Percentiles rank a stretch among this genome's conserved stretches.
phyloP scores from a whole-genome alignment of 2,888 invertebrate genomes.

The Drosophila austrosaltans region DNA sequence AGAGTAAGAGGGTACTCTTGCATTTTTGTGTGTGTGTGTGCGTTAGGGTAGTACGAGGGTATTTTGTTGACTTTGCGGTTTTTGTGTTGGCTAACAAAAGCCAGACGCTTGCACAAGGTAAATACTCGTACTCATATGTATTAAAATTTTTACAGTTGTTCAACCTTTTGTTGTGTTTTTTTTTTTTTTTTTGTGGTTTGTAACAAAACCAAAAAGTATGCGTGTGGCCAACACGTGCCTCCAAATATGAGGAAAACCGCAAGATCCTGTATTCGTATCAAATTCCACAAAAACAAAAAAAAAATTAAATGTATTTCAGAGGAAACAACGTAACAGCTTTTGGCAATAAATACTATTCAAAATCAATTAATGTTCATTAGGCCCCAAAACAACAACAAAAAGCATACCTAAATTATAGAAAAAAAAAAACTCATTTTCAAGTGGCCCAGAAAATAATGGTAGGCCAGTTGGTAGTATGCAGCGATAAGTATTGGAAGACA shows the following conservation, averaged over 20 bases:
- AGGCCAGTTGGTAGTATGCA: background rate
- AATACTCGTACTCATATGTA: conserved; percentile 15
- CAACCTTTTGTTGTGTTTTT: conserved; percentile 28
- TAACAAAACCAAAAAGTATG: conserved; percentile 13
- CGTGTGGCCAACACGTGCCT: conserved; percentile 54
- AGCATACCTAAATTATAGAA: conserved; percentile 18
- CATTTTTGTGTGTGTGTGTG: background rate
- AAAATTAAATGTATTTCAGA: background rate
- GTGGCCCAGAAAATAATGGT: conserved; percentile 32
- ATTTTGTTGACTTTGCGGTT: conserved; percentile 69
- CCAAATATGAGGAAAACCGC: conserved; percentile 56
- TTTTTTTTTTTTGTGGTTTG: conserved; percentile 39
- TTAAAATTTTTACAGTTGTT: conserved; percentile 22
- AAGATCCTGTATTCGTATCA: conserved; percentile 54
- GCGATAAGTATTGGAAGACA: conserved; percentile 50
- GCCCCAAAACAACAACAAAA: conserved; percentile 14
- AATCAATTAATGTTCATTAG: conserved; percentile 69
- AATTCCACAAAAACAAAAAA: background rate
- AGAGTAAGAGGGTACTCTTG: background rate
- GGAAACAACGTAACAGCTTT: conserved; percentile 5
- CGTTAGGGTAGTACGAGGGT: conserved; percentile 15
- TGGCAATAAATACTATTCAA: conserved; percentile 12
- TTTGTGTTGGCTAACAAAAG: conserved; percentile 17
- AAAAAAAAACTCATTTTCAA: conserved; percentile 31
- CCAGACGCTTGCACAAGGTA: conserved; percentile 35